These are phyloP conservation scores for Alethe diademata DNA, from an alignment of 2,113 vertebrate genomes.

Conservation along the genomic window DNA sequence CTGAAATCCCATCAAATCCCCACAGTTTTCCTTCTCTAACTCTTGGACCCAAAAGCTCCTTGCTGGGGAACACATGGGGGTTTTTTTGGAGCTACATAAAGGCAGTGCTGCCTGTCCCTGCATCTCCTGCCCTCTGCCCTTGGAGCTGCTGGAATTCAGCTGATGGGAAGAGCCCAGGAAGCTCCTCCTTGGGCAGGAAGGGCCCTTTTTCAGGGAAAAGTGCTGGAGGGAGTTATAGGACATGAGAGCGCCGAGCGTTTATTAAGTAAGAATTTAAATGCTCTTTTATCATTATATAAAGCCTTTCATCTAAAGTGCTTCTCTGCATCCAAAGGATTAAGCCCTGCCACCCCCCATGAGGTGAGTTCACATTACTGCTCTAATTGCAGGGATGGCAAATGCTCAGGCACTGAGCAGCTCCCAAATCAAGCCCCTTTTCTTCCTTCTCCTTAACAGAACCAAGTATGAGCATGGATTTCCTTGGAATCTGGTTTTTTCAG, in stretches of 20 bases:
- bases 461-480: accelerated
- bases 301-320: conserved; percentile 32
- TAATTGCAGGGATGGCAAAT: background rate
- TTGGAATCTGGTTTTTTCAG: background rate
- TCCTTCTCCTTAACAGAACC: background rate
- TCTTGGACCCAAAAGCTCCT: background rate
- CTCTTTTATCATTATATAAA: conserved; percentile 8
- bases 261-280: conserved; percentile 27
- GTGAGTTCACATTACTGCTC: background rate
- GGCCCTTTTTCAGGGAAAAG: background rate
- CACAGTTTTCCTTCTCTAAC: background rate
- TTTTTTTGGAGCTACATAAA: background rate
- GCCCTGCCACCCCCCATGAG: background rate
- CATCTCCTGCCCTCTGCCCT: background rate
- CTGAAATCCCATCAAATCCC: background rate
- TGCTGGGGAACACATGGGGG: accelerated
- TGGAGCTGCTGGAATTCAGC: background rate
- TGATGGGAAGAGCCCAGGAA: background rate
- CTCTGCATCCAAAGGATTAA: background rate
- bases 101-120: background rate
- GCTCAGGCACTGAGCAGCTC: background rate
- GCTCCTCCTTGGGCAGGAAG: background rate
- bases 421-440: background rate
- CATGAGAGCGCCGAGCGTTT: background rate
- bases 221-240: background rate